These are phyloP conservation scores for Drosophila borborema DNA, from an alignment of 2,888 invertebrate genomes.

Conservation along the genomic window DNA sequence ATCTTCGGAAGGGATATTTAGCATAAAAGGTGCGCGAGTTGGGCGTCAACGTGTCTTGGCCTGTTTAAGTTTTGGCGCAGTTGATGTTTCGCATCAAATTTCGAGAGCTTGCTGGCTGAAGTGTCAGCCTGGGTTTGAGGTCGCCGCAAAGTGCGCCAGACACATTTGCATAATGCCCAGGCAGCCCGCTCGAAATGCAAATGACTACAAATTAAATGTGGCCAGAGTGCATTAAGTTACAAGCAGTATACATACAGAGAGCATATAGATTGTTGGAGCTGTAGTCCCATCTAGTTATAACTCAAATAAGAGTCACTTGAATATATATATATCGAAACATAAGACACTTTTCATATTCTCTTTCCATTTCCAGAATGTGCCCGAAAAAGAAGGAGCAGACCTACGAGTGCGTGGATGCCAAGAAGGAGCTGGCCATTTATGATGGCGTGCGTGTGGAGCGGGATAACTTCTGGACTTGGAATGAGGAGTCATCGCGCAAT, in stretches of 20 bases:
- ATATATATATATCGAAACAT: background rate
- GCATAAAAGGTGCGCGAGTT: conserved; percentile 73
- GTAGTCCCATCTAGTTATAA: background rate
- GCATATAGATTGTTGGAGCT: no score
- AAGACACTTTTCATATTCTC: no score
- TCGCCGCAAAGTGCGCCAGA: conserved; percentile 77
- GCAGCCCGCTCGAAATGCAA: conserved; percentile 64
- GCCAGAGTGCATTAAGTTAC: conserved; percentile 53
- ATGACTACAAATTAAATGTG: conserved; percentile 80
- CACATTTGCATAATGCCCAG: conserved; percentile 78
- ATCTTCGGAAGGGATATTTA: conserved; percentile 53
- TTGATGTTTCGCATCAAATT: conserved; percentile 73
- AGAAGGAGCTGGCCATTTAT: background rate
- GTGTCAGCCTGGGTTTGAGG: conserved; percentile 49
- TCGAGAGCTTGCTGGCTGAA: conserved; percentile 13
- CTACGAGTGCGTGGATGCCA: conserved; percentile 30
- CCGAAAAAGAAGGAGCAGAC: background rate
- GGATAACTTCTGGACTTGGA: conserved; percentile 46
- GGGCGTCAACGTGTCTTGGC: conserved; percentile 27
- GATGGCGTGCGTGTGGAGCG: conserved; percentile 29
- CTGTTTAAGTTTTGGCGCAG: conserved; percentile 45
- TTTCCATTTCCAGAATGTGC: conserved; percentile 10
- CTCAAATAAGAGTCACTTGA: background rate
- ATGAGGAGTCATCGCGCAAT: background rate
- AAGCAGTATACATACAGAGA: conserved; percentile 9